Base-by-base conservation (phyloP, 2,888 invertebrate species). In the Andrena praecox region DNA sequence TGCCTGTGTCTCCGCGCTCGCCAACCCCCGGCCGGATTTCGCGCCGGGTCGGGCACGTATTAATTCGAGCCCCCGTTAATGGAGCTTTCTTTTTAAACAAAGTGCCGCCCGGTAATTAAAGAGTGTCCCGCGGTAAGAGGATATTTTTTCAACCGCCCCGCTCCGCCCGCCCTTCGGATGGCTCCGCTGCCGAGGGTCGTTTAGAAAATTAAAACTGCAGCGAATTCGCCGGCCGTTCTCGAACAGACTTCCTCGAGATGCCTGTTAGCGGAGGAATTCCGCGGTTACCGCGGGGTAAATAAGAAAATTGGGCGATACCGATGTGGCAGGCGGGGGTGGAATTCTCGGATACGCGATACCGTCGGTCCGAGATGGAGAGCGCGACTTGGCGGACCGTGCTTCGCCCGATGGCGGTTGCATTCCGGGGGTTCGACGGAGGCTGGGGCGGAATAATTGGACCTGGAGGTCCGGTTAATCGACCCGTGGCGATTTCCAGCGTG, bases 41-140 rank as follows among this genome's bases (percentile, higher is more conserved):
- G 3, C 12, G 20, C 12, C n/a, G 29, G 5, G 50, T 8, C 31
- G 59, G 20, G 2, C 52, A 54, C 24, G 67, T 60, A 54, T 77
- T 78, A 81, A 77, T 81, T 71, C 54, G 54, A 6, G 56, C 33
- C 35, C 29, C 54, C 48, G 54, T 80, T 75, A 68, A 75, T 54
- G 74, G 62, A 60, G 62, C 31, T 75, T 54, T 42, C 54, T 75
- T 68, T 75, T 54, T 48, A 31, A 35, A 42, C n/a, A 29, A 48
- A 50, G 12, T 62, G 59, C 24, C 27, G 27, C 42, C 20, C 68
- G 68, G 31, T 69, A 78, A 76, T 81, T 81, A 72, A 81, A 78
- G 52, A 27, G 68, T 54, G 68, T 71, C 12, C 59, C 67, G 54
- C n/a, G 31, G 48, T 33, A 54, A 76, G 56, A 60, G 67, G 74